Conservation (phyloP, 2,797 vertebrate genomes). For the Stomatorhinus walkeri region DNA sequence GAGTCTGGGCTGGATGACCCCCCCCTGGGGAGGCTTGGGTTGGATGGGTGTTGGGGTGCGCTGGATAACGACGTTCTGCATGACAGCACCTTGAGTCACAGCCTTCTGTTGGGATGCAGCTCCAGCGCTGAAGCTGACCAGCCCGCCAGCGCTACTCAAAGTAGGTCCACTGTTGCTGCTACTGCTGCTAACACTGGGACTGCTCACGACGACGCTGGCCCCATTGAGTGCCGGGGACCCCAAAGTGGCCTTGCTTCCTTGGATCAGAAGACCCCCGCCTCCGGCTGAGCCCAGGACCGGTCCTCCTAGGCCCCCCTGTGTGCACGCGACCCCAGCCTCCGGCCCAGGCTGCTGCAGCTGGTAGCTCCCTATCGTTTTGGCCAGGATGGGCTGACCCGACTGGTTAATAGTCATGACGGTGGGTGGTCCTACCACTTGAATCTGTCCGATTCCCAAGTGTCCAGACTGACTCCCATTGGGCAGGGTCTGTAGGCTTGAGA, state of each 20-base stretch:
- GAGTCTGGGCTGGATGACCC: conserved; percentile 69
- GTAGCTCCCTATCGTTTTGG: conserved; percentile 84
- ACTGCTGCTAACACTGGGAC: conserved; percentile 49
- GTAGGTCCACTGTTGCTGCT: conserved; percentile 51
- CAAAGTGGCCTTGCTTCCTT: conserved; percentile 76
- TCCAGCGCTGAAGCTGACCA: conserved; percentile 60
- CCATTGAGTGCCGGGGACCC: conserved; percentile 81
- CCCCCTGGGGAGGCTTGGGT: conserved; percentile 78
- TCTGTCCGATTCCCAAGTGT: conserved; percentile 80
- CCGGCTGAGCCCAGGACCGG: conserved; percentile 43
- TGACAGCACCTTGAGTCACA: conserved; percentile 65
- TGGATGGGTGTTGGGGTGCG: conserved; percentile 92
- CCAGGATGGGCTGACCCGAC: conserved; percentile 75
- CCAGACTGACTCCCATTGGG: conserved; percentile 88
- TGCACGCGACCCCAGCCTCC: conserved; percentile 57
- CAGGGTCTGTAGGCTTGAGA: conserved; percentile 81
- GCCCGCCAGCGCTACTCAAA: conserved; percentile 55
- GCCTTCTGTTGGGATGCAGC: conserved; percentile 51
- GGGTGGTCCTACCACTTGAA: conserved; percentile 89
- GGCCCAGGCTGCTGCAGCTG: conserved; percentile 73
- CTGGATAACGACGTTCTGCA: conserved; percentile 86
- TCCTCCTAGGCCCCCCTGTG: conserved; percentile 59
- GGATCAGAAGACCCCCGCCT: conserved; percentile 77
- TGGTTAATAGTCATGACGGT: conserved; percentile 94
- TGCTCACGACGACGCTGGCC: conserved; percentile 71